phyloP scores from a whole-genome alignment of 92 coral and sea anemone genomes.

The Isaurus tuberculatus region DNA sequence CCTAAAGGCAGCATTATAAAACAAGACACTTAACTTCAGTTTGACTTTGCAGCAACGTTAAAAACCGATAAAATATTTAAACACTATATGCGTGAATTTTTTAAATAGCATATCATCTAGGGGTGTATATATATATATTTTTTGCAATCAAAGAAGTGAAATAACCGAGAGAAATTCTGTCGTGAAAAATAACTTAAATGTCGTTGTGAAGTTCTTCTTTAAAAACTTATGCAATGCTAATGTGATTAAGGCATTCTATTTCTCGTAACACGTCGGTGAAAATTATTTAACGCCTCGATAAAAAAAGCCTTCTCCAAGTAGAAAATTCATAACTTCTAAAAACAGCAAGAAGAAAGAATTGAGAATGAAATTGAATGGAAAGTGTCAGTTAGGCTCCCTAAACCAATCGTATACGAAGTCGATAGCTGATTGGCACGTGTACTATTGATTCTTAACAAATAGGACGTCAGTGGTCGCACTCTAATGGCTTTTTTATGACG shows the following conservation, averaged over 20 bases:
- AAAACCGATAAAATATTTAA: conserved; percentile 71
- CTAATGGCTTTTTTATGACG: conserved; percentile 75
- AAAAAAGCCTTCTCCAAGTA: neutral
- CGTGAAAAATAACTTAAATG: conserved; percentile 2
- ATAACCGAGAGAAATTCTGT: conserved; percentile 47
- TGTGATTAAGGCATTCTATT: conserved; percentile 33
- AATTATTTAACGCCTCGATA: conserved; percentile 29
- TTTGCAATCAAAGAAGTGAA: conserved; percentile 55
- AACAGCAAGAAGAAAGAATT: conserved; percentile 36
- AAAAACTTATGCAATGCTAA: conserved; percentile 23
- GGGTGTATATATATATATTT: conserved; percentile 58
- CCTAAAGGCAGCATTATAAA: conserved; percentile 9
- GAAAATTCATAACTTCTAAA: conserved; percentile 29
- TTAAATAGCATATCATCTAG: conserved; percentile 46
- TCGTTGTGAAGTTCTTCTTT: neutral
- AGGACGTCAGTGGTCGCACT: conserved; percentile 45
- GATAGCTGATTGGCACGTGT: conserved; percentile 64
- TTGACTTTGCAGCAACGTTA: conserved; percentile 78
- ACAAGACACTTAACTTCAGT: conserved; percentile 79
- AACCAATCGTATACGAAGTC: conserved; percentile 55
- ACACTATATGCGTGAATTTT: conserved; percentile 50
- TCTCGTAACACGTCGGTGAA: neutral
- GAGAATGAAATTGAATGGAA: conserved; percentile 43
- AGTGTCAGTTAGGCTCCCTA: conserved; percentile 47
- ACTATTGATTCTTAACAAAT: conserved; percentile 39